Evolutionary conservation across 2,797 vertebrate genomes (phyloP), one percentile per base, ranked within the genome.

Genomic region (Pseudomugil gertrudae): DNA sequence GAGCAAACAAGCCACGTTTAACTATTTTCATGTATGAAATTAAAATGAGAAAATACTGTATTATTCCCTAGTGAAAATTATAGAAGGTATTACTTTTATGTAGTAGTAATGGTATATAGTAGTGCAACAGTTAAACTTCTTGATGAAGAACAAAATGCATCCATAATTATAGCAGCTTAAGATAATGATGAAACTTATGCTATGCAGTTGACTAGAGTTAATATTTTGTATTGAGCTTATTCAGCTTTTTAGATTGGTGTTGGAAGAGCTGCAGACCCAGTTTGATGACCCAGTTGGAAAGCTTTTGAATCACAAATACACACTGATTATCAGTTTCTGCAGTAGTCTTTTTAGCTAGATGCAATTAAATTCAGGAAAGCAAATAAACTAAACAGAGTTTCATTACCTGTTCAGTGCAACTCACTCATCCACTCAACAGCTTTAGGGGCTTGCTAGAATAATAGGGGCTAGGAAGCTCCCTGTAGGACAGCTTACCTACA

Each of bases 191-290:
- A 75, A 54, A 66, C 63, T 32, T 40, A 43, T 71, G 45, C 61
- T 52, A 6, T 47, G 69, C 32, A 58, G 61, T 57, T 15, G 53
- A 61, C 30, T 38, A 15, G 23, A 67, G 43, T 71, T 76, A 23
- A 60, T 58, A 2, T 64, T 77, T 74, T 68, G 27, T 32, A 48
- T 81, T 79, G 32, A 38, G 40, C 51, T 65, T 66, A 72, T 75
- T 80, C 69, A 68, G 75, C 59, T 0, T 36, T 80, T 71, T 77
- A 64, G 40, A 69, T 80, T 79, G 30, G 68, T 72, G 73, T 72
- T 78, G 51, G 60, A 63, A 70, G 71, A 68, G 67, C 54, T 43
- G 55, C 51, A 61, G 53, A 67, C 54, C 69, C 63, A 78, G 47
- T 76, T 76, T 72, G 52, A 40, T 15, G 54, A 77, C 62, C 64